A percentile compares a stretch with the other conserved stretches of the same genome.
phyloP scores from a whole-genome alignment of 2,113 vertebrate genomes.

The Camelus dromedarius region DNA sequence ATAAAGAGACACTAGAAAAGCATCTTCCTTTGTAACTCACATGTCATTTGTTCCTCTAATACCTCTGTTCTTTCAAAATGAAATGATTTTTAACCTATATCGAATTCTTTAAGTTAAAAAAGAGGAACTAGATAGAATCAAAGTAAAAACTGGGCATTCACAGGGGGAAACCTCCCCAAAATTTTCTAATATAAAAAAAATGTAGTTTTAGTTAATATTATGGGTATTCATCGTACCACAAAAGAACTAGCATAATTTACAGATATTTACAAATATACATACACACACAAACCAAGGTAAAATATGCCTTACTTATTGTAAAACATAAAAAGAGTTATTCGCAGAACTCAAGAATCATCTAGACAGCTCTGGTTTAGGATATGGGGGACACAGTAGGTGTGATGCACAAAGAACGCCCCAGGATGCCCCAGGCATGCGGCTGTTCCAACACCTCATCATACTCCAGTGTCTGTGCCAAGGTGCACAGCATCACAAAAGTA shows the following conservation, averaged over 20 bases:
- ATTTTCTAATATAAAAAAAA: conserved; percentile 36
- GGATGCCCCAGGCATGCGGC: background rate
- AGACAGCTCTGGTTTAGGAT: background rate
- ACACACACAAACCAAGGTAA: background rate
- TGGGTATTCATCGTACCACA: background rate
- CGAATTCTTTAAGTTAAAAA: conserved; percentile 12
- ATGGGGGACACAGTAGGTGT: too few relatives aligned
- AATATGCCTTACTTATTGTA: background rate
- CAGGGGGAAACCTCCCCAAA: background rate
- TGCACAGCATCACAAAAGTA: background rate
- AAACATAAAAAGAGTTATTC: background rate
- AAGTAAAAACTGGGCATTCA: background rate
- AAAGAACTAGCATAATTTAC: background rate
- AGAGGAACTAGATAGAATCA: background rate
- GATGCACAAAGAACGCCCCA: background rate
- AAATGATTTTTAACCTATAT: background rate
- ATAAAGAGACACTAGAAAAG: background rate
- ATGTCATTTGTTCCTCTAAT: background rate
- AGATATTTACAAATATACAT: background rate
- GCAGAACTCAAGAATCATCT: background rate
- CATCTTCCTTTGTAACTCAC: background rate
- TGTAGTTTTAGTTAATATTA: conserved; percentile 44
- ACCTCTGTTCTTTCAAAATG: background rate
- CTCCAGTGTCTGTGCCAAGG: background rate
- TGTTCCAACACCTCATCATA: background rate